Evolutionary conservation across 2,888 invertebrate genomes (phyloP).

Genomic region (Drosophila heteroneura): DNA sequence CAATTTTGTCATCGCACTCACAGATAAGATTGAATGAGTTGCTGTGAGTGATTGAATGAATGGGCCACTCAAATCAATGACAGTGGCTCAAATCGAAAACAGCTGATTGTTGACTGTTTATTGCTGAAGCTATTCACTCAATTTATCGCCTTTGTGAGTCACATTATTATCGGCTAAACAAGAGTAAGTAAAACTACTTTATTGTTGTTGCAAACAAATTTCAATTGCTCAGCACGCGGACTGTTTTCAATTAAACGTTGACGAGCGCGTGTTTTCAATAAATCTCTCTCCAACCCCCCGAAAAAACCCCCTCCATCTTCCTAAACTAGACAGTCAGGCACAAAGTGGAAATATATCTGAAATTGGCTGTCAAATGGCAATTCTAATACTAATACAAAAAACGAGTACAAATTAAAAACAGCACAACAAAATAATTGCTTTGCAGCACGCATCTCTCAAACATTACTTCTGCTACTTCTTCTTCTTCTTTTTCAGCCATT

Average conservation of each 20-base stretch:
- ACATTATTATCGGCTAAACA: constrained; percentile 42
- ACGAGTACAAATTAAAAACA: constrained; percentile 22
- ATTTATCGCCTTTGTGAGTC: constrained; percentile 43
- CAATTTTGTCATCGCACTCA: neutral
- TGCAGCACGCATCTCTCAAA: constrained; percentile 35
- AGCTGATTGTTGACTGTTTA: constrained; percentile 27
- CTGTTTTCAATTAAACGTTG: constrained; percentile 63
- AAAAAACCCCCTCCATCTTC: neutral
- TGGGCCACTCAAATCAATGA: constrained; percentile 4
- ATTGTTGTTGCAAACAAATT: constrained; percentile 53
- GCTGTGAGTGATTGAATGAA: constrained; percentile 9
- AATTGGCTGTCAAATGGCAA: constrained; percentile 27
- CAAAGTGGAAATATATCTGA: constrained; percentile 38
- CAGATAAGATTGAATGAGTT: constrained; percentile 6
- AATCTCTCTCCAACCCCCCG: constrained; percentile 20
- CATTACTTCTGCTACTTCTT: neutral
- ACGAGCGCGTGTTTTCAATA: constrained; percentile 75
- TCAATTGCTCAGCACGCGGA: constrained; percentile 46
- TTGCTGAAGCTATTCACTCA: constrained; percentile 16
- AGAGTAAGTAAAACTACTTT: constrained; percentile 42
- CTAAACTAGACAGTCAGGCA: constrained; percentile 47
- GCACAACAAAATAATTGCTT: constrained; percentile 41
- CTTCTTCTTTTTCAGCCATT: neutral
- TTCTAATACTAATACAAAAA: constrained; percentile 35
- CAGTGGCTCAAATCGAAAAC: constrained; percentile 29